phyloP scores from a whole-genome alignment of 2,888 invertebrate species.

The Callinectes sapidus region DNA sequence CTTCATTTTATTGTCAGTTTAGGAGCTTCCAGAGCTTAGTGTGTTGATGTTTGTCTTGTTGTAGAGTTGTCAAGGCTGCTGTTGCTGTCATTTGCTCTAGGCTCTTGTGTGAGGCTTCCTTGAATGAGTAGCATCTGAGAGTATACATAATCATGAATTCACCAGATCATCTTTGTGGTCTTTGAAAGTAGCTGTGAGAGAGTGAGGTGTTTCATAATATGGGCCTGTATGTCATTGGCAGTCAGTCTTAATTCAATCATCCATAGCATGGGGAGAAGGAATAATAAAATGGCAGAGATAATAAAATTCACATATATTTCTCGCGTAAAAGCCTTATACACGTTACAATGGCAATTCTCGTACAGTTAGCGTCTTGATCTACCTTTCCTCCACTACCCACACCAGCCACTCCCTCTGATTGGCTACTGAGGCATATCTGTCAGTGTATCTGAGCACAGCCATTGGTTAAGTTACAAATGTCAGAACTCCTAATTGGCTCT shows the following conservation, averaged over 20 bases:
- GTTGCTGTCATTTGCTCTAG: no score
- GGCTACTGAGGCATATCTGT: constrained; percentile 43
- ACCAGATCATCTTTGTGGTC: no score
- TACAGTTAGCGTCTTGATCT: constrained; percentile 59
- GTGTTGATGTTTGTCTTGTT: no score
- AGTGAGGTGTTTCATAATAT: no score
- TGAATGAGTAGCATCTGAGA: no score
- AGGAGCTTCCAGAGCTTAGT: no score
- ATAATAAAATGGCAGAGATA: constrained; percentile 41
- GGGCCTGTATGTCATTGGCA: no score
- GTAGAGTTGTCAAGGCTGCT: no score
- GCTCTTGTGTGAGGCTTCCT: no score
- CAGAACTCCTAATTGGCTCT: constrained; percentile 24
- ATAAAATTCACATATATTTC: constrained; percentile 72
- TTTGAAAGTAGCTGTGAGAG: no score
- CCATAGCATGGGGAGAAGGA: neutral
- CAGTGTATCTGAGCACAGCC: constrained; percentile 41
- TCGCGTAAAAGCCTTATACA: constrained; percentile 71
- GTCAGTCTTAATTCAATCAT: neutral
- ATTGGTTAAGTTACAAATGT: constrained; percentile 48
- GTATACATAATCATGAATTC: no score
- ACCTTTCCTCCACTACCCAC: constrained; percentile 48
- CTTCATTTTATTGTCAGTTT: no score
- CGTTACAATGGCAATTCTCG: constrained; percentile 65
- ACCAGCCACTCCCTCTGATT: constrained; percentile 38